These are phyloP conservation scores for Tenthredo notha DNA, from an alignment of 2,888 invertebrate species.

Conservation along the genomic window DNA sequence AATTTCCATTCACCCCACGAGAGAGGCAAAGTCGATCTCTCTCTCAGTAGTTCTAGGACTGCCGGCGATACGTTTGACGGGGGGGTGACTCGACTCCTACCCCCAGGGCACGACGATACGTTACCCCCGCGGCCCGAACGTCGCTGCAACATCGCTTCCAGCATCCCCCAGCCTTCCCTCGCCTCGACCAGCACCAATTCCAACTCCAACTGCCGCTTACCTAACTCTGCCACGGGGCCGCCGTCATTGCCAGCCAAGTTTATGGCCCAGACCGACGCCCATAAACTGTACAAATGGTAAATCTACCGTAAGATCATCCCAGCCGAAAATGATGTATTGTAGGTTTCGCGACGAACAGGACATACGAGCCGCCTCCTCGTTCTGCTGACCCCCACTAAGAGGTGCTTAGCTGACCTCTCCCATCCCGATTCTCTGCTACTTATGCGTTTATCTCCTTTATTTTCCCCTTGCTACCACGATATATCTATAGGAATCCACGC, in stretches of 20 bases:
- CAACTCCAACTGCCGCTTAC: constrained; percentile 47
- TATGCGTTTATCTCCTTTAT: constrained; percentile 13
- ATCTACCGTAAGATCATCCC: constrained; percentile 79
- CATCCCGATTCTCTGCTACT: constrained; percentile 6
- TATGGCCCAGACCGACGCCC: constrained; percentile 78
- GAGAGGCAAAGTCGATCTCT: constrained; percentile 41
- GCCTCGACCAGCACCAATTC: constrained; percentile 46
- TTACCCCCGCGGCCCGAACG: constrained; percentile 40
- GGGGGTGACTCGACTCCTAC: constrained; percentile 40
- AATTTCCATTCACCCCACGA: constrained; percentile 72
- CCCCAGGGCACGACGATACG: constrained; percentile 47
- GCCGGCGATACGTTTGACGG: constrained; percentile 15
- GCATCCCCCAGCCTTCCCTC: constrained; percentile 41
- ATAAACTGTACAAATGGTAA: constrained; percentile 79
- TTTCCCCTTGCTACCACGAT: background rate
- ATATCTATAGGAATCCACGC: background rate
- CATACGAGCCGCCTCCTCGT: constrained; percentile 59
- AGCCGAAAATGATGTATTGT: constrained; percentile 79
- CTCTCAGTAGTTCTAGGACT: constrained; percentile 18
- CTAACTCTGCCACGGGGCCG: constrained; percentile 62
- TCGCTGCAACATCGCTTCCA: constrained; percentile 49
- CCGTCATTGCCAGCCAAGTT: constrained; percentile 78
- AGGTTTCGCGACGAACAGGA: constrained; percentile 64
- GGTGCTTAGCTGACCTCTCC: constrained; percentile 46
- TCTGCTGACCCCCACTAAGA: constrained; percentile 61